phyloP scores from a whole-genome alignment of 2,888 invertebrate species.

The Tipula vernalis region DNA sequence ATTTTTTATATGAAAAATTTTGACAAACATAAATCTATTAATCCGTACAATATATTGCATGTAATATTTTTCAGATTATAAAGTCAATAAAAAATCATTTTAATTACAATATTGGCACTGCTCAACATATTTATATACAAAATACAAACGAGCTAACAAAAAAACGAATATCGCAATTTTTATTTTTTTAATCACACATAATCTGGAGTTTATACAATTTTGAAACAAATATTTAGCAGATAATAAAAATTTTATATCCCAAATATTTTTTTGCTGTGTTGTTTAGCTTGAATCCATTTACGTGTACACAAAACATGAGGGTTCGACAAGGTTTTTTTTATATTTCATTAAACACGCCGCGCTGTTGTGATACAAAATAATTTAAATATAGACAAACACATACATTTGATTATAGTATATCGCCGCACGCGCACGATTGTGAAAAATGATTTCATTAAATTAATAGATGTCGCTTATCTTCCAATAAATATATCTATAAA shows the following conservation, averaged over 20 bases:
- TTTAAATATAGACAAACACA: too few species aligned
- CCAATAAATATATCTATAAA: not conserved
- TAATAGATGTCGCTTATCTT: not conserved
- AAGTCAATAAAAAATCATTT: not conserved
- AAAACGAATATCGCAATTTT: not conserved
- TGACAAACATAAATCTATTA: not conserved
- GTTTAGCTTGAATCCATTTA: not conserved
- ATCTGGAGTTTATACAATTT: not conserved
- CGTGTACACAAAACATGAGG: not conserved
- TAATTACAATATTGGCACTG: not conserved
- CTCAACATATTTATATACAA: not conserved
- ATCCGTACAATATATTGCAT: not conserved
- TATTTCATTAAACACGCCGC: not conserved
- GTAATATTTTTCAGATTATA: not conserved
- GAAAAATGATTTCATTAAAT: not conserved
- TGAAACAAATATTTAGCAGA: not conserved
- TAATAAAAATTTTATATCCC: not conserved
- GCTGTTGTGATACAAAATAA: not conserved
- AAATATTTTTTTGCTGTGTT: not conserved
- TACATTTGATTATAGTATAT: too few species aligned
- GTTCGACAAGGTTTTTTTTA: not conserved
- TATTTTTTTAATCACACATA: not conserved
- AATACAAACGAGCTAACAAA: not conserved
- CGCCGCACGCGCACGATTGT: not conserved
- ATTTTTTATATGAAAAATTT: not conserved